phyloP scores from a whole-genome alignment of 2,113 vertebrate species.

The Gymnarchus niloticus region DNA sequence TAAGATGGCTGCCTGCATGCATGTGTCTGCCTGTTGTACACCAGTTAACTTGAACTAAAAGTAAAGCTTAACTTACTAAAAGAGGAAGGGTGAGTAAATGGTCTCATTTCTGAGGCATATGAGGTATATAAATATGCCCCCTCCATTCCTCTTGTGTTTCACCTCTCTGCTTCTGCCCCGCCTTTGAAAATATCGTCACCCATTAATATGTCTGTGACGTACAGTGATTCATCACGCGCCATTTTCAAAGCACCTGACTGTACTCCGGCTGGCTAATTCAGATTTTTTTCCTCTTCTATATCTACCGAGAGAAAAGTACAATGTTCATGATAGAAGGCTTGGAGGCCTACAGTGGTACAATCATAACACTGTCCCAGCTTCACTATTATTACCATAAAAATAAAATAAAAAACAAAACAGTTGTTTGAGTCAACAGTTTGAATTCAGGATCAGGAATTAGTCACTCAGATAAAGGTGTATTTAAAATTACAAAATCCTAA shows the following conservation, averaged over 20 bases:
- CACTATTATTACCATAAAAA: not conserved
- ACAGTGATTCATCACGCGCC: constrained; percentile 15
- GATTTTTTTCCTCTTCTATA: constrained; percentile 21
- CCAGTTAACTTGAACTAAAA: constrained; percentile 64
- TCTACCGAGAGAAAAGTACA: constrained; percentile 52
- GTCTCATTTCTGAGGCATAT: constrained; percentile 25
- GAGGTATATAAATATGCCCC: constrained; percentile 13
- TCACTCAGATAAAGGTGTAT: not conserved
- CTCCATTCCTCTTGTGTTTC: not conserved
- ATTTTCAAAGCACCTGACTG: constrained; percentile 18
- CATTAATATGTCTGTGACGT: constrained; percentile 27
- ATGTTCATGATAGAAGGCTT: not conserved
- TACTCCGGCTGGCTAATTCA: constrained; percentile 13
- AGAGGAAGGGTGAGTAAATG: constrained; percentile 7
- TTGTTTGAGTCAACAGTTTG: not conserved
- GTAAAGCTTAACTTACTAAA: constrained; percentile 24
- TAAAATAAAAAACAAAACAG: not conserved
- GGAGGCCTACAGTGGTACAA: not conserved
- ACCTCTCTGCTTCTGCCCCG: not conserved
- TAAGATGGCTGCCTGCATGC: not conserved
- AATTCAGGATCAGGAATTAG: not conserved
- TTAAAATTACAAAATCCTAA: not conserved
- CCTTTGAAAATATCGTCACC: constrained; percentile 22
- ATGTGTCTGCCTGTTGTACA: constrained; percentile 52
- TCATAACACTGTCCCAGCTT: not conserved